These are phyloP conservation scores for Drosophila fungiperda DNA, from an alignment of 2,888 invertebrate species.

Conservation along the genomic window DNA sequence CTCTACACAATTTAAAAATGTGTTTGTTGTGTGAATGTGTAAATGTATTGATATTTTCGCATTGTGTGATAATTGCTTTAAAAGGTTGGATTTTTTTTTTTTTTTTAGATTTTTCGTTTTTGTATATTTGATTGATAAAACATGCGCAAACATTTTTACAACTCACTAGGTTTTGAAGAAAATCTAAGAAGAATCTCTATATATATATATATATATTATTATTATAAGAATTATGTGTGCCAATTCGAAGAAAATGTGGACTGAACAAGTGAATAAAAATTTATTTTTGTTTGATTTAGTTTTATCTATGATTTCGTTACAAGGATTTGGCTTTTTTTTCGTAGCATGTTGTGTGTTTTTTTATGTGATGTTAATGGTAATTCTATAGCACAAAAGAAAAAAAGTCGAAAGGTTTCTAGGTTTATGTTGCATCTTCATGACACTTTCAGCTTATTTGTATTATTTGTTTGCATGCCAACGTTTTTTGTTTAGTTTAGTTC, in stretches of 20 bases:
- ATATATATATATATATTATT: conserved; percentile 15
- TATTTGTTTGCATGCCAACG: conserved; percentile 54
- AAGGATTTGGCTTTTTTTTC: conserved; percentile 9
- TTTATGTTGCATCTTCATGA: conserved; percentile 34
- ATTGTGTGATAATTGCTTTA: conserved; percentile 34
- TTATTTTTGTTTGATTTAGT: conserved; percentile 13
- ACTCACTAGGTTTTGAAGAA: conserved; percentile 65
- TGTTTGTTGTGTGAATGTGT: conserved; percentile 16
- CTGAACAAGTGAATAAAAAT: conserved; percentile 46
- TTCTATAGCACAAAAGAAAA: conserved; percentile 31
- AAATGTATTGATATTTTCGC: conserved; percentile 46
- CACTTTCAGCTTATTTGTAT: conserved; percentile 26
- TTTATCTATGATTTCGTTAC: conserved; percentile 3
- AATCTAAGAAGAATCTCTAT: conserved; percentile 63
- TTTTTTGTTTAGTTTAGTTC: conserved; percentile 26
- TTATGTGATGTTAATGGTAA: conserved; percentile 19
- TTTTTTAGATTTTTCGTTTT: background rate
- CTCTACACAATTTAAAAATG: conserved; percentile 44
- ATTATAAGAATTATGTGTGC: conserved; percentile 54
- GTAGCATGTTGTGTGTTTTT: conserved; percentile 19
- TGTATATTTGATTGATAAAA: conserved; percentile 54
- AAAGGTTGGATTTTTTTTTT: conserved; percentile 7
- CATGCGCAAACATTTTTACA: conserved; percentile 76
- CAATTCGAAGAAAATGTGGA: conserved; percentile 56
- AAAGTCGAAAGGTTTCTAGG: conserved; percentile 17